Evolutionary conservation across 2,888 invertebrate species (phyloP).

Genomic region (Tiliacea citrago): DNA sequence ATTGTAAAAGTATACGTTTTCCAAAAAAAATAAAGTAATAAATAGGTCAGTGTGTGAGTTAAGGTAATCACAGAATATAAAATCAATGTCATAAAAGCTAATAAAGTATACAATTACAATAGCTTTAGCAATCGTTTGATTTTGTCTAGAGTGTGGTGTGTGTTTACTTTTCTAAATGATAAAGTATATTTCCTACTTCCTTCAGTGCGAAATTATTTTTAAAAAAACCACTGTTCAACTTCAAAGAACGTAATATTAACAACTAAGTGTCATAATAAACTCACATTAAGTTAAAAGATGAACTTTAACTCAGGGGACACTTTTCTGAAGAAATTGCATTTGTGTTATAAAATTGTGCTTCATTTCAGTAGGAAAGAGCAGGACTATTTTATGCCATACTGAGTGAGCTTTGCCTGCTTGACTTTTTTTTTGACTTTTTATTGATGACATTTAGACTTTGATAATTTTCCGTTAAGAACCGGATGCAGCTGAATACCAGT

Average conservation of each 20-base stretch:
- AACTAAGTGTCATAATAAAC: conserved; percentile 42
- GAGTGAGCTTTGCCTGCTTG: background rate
- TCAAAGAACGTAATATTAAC: conserved; percentile 28
- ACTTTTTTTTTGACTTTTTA: too few species aligned
- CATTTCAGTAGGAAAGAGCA: conserved; percentile 11
- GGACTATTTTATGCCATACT: background rate
- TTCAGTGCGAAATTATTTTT: conserved; percentile 4
- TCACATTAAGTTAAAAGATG: conserved; percentile 38
- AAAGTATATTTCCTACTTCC: conserved; percentile 45
- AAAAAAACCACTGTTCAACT: conserved; percentile 14
- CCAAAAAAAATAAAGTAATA: too few species aligned
- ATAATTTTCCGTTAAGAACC: background rate
- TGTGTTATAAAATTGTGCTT: conserved; percentile 29
- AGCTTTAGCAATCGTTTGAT: too few species aligned
- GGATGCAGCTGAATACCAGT: too few species aligned
- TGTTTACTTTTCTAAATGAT: conserved; percentile 10
- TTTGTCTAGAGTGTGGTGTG: too few species aligned
- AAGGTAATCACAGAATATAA: too few species aligned
- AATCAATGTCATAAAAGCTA: too few species aligned
- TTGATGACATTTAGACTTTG: too few species aligned
- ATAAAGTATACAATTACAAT: too few species aligned
- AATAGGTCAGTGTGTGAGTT: too few species aligned
- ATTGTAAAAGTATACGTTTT: too few species aligned
- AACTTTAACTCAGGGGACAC: conserved; percentile 32
- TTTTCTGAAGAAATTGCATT: conserved; percentile 45